Percentiles rank a stretch among this genome's conserved stretches.
Conservation (phyloP, 1,140 invertebrate genomes). For the Portunus trituberculatus region DNA sequence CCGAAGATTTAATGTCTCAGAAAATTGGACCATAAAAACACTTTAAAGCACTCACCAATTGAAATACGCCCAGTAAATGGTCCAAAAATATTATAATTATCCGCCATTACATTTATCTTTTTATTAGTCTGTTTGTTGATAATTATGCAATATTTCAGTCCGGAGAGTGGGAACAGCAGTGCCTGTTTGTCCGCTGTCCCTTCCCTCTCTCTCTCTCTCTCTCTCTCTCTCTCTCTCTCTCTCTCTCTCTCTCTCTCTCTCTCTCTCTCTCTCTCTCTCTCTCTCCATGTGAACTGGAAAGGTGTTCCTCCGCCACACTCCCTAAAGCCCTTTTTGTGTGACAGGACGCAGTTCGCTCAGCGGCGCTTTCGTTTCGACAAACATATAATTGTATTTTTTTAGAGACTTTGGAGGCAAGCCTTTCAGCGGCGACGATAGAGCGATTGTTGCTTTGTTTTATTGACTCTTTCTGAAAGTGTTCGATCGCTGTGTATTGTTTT, state of each 20-base stretch:
- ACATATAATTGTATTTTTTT: neutral
- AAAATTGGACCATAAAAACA: constrained; percentile 9
- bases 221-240: neutral
- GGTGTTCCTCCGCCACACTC: neutral
- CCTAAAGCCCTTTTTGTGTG: neutral
- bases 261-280: neutral
- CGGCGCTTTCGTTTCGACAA: neutral
- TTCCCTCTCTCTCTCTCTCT: neutral
- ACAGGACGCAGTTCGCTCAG: too few relatives aligned
- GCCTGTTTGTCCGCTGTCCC: neutral
- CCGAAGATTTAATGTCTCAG: constrained; percentile 22
- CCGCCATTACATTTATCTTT: constrained; percentile 10
- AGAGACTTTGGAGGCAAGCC: neutral
- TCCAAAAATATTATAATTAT: constrained; percentile 25
- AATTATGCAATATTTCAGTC: constrained; percentile 9
- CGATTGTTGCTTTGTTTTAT: neutral
- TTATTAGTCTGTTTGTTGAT: constrained; percentile 24
- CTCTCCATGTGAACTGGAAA: neutral
- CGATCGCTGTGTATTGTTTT: neutral
- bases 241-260: neutral
- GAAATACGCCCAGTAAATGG: constrained; percentile 3
- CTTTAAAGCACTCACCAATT: constrained; percentile 12
- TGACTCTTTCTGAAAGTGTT: neutral
- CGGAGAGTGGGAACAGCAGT: neutral
- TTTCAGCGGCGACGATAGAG: neutral